Conservation (phyloP, 2,797 vertebrate species). For the Malacoctenus gilli region DNA sequence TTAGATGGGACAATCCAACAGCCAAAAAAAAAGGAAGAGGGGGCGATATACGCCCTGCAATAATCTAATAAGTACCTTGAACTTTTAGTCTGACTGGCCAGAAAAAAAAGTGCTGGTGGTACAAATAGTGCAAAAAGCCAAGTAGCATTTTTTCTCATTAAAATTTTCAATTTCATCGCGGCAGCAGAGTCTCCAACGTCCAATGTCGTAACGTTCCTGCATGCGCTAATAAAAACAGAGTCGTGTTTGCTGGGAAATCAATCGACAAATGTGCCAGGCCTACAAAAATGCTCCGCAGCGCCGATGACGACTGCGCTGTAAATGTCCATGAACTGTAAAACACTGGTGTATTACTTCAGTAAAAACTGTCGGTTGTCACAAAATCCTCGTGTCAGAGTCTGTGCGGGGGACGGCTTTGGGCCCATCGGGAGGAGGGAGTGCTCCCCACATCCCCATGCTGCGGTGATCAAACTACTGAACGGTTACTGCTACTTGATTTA, state of each 20-base stretch:
- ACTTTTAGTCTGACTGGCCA: not conserved
- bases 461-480: no score
- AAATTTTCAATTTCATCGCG: conserved; percentile 14
- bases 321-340: not conserved
- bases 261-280: not conserved
- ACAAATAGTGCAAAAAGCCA: not conserved
- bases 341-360: not conserved
- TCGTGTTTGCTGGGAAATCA: not conserved
- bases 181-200: no score
- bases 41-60: not conserved
- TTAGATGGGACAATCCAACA: not conserved
- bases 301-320: not conserved
- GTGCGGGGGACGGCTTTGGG: not conserved
- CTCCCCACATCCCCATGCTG: conserved; percentile 15
- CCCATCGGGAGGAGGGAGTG: conserved; percentile 20
- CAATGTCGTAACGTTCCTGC: no score
- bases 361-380: not conserved
- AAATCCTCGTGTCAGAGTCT: conserved; percentile 5
- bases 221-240: no score
- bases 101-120: not conserved
- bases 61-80: not conserved
- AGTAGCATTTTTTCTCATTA: not conserved
- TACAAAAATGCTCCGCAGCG: not conserved
- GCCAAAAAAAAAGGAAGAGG: not conserved
- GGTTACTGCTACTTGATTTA: conserved; percentile 37